Conservation (phyloP, 2,113 vertebrate genomes). For the Cyanoramphus novaezelandiae region DNA sequence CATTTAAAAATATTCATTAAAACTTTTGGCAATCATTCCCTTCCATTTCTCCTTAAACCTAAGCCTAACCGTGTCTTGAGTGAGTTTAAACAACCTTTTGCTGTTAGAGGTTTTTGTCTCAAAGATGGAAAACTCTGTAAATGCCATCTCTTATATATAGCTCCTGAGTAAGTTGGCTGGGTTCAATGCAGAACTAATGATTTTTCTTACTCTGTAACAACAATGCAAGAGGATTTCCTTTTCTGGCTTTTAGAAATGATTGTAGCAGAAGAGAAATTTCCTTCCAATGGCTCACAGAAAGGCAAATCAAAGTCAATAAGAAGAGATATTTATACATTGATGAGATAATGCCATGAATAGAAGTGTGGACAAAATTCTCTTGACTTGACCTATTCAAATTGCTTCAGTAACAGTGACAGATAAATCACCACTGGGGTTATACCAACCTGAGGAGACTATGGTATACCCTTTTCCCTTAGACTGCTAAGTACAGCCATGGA, state of each 20-base stretch:
- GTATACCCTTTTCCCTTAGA: background rate
- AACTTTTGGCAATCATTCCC: background rate
- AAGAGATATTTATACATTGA: background rate
- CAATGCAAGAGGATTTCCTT: background rate
- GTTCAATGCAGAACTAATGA: background rate
- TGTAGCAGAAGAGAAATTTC: background rate
- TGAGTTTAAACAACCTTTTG: background rate
- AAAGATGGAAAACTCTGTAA: background rate
- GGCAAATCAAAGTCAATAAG: background rate
- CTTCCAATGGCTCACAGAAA: background rate
- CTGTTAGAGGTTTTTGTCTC: background rate
- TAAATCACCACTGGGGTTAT: background rate
- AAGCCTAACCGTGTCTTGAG: background rate
- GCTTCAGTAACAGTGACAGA: background rate
- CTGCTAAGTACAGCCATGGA: background rate
- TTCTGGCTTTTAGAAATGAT: background rate
- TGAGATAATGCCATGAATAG: background rate
- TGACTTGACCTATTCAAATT: background rate
- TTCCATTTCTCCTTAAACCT: background rate
- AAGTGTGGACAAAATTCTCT: background rate
- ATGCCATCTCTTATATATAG: background rate
- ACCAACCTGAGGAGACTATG: background rate
- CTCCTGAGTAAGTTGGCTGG: background rate
- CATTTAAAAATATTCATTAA: background rate
- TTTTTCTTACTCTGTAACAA: background rate